Base-by-base conservation (phyloP, 2,113 vertebrate species). In the Garra rufa region DNA sequence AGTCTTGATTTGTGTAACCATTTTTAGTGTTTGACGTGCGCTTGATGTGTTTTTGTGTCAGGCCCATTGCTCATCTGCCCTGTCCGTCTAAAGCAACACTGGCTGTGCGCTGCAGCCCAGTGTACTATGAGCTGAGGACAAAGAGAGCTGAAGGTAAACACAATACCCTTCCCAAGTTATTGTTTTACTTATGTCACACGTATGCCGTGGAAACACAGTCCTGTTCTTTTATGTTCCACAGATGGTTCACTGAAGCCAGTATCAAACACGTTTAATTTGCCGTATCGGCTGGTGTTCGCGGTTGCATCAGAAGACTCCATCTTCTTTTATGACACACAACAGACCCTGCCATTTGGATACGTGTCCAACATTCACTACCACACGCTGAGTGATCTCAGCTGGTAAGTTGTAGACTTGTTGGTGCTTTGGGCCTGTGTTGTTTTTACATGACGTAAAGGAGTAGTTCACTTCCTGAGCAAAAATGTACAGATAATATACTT, bases 361-460 rank as follows among this genome's bases (percentile, higher is more conserved):
- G 96, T 99, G 85, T 96, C 97, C 44, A 98, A 98, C 88, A 96
- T 99, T 89, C 98, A 99, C 87, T 99, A 99, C 90, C 98, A 99
- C 90, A 99, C 98, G 1, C 95, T 99, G 83, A 99, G 98, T 73
- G 98, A 99, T 76, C 92, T 99, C 48, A 97, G 96, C 7, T 99
- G 98, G 98, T 99, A 84, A 81, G 50, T 34, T 76, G 6, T 21
- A 24, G 34, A 59, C 52, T 59, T 15, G n/a, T 43, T 41, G 6
- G 8, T 50, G 11, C 15, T 34, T 67, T 67, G 63, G 6, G 28
- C 13, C 28, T 30, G 10, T 74, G 13, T 46, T 46, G n/a, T 44
- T 67, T 67, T 30, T 28, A 34, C 3, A 11, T 34, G 17, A n/a
- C n/a, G n/a, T n/a, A 34, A 34, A 34, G 2, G 34, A 34, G 34